phyloP scores from a whole-genome alignment of 2,797 vertebrate species.

The Alcedo atthis region DNA sequence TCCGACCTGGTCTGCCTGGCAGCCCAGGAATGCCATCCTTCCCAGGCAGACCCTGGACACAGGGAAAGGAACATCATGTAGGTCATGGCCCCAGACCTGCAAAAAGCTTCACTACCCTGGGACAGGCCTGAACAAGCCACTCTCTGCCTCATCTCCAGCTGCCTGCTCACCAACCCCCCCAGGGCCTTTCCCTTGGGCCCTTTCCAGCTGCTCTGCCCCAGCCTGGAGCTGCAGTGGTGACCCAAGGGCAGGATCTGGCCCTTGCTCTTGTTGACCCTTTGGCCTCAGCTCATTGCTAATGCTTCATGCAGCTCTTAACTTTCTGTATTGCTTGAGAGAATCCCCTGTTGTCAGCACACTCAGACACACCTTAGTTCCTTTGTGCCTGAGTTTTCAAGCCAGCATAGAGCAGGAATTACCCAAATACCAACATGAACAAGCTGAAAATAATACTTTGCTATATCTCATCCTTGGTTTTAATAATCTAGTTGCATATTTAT shows the following conservation, averaged over 20 bases:
- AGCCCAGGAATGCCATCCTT: conserved; percentile 90
- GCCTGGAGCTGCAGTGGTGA: not conserved
- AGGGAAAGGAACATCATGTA: not conserved
- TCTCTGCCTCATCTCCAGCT: not conserved
- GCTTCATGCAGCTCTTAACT: not conserved
- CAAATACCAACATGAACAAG: not conserved
- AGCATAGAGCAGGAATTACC: not conserved
- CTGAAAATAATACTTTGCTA: not conserved
- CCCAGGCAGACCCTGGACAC: conserved; percentile 84
- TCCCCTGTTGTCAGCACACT: not conserved
- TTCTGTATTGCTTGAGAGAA: not conserved
- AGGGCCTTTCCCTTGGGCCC: not conserved
- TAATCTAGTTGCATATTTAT: not conserved
- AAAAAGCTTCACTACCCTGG: not conserved
- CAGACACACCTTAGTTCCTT: not conserved
- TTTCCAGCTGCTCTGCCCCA: not conserved
- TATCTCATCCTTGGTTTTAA: not conserved
- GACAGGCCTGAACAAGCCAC: not conserved
- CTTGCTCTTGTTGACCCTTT: not conserved
- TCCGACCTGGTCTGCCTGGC: conserved; percentile 87
- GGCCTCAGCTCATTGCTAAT: not conserved
- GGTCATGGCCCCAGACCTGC: no score
- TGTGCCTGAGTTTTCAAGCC: not conserved
- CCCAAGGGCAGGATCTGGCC: not conserved
- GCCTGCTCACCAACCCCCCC: not conserved